Evolutionary conservation across 2,888 invertebrate species (phyloP).

Genomic region (Caenorhabditis wallacei): DNA sequence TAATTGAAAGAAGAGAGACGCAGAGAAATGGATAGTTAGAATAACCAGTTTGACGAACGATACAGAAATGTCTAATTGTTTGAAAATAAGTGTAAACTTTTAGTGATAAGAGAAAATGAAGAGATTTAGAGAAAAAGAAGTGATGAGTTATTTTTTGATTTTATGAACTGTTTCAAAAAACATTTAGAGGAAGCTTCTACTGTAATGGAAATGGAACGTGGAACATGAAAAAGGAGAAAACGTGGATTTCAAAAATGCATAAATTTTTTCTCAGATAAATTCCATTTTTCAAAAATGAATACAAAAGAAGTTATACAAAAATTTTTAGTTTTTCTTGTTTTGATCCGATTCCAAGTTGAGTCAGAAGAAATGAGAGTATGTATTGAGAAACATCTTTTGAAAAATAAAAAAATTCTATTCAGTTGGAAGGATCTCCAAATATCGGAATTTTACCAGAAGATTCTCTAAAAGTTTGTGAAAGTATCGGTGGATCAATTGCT

Average conservation of each 20-base stretch:
- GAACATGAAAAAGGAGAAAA: no score
- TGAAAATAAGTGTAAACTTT: slow-evolving; percentile 32
- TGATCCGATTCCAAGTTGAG: background rate
- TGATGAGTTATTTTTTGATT: background rate
- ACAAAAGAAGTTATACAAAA: slow-evolving; percentile 1
- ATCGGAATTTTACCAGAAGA: slow-evolving; percentile 12
- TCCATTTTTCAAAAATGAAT: background rate
- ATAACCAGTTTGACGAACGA: slow-evolving; percentile 51
- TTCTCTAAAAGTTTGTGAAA: slow-evolving; percentile 13
- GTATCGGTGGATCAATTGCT: background rate
- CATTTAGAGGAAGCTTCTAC: no score
- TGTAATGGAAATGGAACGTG: no score
- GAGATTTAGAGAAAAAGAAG: slow-evolving; percentile 8
- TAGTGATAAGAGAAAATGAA: slow-evolving; percentile 6
- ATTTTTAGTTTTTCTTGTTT: background rate
- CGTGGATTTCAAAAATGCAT: no score
- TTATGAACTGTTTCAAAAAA: background rate
- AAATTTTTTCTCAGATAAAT: background rate
- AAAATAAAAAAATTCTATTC: background rate
- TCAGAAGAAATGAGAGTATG: slow-evolving; percentile 7
- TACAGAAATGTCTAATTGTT: slow-evolving; percentile 32
- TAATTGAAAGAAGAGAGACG: slow-evolving; percentile 4
- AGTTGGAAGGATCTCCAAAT: background rate
- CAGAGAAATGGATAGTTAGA: background rate
- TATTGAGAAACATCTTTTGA: background rate